Conservation (phyloP, 23 tunicate species). For the Trididemnum nubilum region DNA sequence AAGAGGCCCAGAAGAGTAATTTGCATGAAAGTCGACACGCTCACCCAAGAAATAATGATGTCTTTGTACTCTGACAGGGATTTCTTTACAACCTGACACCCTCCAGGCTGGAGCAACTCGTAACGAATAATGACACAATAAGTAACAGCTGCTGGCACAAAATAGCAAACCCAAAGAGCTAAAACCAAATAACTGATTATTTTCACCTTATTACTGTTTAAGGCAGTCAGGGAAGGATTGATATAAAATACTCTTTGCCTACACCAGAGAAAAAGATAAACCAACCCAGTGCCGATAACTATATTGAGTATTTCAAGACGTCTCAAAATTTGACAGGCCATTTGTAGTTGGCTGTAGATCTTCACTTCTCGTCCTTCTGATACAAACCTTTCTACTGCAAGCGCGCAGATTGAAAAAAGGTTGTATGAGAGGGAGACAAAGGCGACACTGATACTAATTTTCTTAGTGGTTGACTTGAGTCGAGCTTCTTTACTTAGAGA, state of each 20-base stretch:
- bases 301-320: neutral
- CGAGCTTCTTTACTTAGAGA: neutral
- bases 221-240: constrained; percentile 39
- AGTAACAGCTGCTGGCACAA: constrained; percentile 20
- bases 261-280: constrained; percentile 61
- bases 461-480: neutral
- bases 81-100: constrained; percentile 12
- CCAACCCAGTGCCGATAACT: constrained; percentile 10
- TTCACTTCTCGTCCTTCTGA: neutral
- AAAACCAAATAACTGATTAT: constrained; percentile 36
- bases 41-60: constrained; percentile 53
- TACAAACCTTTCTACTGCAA: neutral
- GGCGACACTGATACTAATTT: neutral
- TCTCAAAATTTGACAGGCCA: constrained; percentile 5
- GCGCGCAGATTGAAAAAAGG: neutral
- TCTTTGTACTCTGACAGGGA: constrained; percentile 1
- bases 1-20: constrained; percentile 50
- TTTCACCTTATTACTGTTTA: constrained; percentile 44
- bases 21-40: constrained; percentile 54
- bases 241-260: constrained; percentile 75
- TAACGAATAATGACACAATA: constrained; percentile 26
- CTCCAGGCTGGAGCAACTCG: constrained; percentile 23
- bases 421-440: neutral
- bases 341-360: neutral
- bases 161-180: constrained; percentile 47